Evolutionary conservation across 2,113 vertebrate species (phyloP).

Genomic region (Anas platyrhynchos): DNA sequence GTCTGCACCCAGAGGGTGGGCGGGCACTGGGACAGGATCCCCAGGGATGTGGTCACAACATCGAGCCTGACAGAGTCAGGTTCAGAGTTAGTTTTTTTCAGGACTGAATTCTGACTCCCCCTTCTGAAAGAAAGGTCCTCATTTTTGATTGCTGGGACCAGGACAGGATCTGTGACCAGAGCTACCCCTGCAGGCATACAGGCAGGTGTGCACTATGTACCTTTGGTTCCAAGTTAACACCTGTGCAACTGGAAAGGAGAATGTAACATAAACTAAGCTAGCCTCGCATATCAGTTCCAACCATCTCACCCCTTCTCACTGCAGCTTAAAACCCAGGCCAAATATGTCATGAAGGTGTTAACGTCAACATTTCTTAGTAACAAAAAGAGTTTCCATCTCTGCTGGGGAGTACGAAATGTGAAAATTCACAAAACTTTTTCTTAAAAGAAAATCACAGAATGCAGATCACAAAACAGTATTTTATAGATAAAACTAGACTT

Average conservation of each 20-base stretch:
- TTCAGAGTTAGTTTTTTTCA: too few relatives aligned
- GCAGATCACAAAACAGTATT: not conserved
- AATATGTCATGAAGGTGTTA: fast-evolving
- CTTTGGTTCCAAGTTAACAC: not conserved
- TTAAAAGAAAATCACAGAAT: not conserved
- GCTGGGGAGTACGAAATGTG: too few relatives aligned
- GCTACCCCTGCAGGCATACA: not conserved
- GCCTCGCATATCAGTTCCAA: not conserved
- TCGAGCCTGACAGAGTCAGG: too few relatives aligned
- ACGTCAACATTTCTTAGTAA: not conserved
- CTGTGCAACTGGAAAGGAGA: not conserved
- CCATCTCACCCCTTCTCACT: not conserved
- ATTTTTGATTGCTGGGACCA: not conserved
- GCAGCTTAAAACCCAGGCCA: not conserved
- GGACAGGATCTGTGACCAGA: not conserved
- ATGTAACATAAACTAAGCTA: not conserved
- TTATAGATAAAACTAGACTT: not conserved
- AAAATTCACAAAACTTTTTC: too few relatives aligned
- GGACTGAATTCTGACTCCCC: not conserved
- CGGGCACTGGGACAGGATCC: too few relatives aligned
- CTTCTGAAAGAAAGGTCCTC: not conserved
- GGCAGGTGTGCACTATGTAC: fast-evolving
- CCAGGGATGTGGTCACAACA: too few relatives aligned
- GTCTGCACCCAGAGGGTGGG: too few relatives aligned
- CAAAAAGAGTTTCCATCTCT: too few relatives aligned